A percentile compares a stretch with the other conserved stretches of the same genome.
Evolutionary conservation across 2,888 invertebrate genomes (phyloP).

Genomic region (Strigamia transsilvanica): DNA sequence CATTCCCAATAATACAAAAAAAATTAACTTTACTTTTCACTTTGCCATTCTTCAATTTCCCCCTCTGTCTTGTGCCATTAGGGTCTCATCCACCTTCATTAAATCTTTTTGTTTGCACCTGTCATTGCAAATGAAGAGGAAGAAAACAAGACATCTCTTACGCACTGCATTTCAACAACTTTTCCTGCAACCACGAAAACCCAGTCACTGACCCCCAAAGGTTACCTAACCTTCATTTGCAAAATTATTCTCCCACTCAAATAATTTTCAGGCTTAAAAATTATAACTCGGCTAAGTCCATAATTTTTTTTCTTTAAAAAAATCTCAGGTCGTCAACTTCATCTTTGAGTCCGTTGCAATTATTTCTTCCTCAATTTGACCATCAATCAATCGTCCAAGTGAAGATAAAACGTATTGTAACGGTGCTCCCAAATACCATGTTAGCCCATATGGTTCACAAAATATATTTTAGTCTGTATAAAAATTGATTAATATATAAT

Average conservation of each 20-base stretch:
- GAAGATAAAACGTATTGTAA: neutral
- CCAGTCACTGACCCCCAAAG: constrained; percentile 32
- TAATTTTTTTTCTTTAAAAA: neutral
- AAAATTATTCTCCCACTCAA: neutral
- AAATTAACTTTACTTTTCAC: neutral
- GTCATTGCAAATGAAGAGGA: constrained; percentile 43
- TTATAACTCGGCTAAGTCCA: neutral
- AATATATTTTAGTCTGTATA: too few relatives aligned
- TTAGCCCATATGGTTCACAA: too few relatives aligned
- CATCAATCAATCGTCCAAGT: neutral
- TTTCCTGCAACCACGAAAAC: constrained; percentile 28
- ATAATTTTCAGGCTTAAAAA: neutral
- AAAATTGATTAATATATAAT: too few relatives aligned
- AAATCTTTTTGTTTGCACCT: constrained; percentile 49
- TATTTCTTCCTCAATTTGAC: neutral
- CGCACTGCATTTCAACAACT: constrained; percentile 29
- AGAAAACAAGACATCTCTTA: constrained; percentile 36
- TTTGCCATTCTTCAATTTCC: constrained; percentile 32
- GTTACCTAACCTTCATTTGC: constrained; percentile 38
- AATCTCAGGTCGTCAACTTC: neutral
- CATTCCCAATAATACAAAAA: neutral
- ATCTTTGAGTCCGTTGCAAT: neutral
- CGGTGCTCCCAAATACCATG: neutral
- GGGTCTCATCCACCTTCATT: constrained; percentile 30
- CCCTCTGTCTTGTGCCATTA: constrained; percentile 28